Base-by-base conservation (phyloP, 2,113 vertebrate genomes). In the Amphilophus citrinellus region DNA sequence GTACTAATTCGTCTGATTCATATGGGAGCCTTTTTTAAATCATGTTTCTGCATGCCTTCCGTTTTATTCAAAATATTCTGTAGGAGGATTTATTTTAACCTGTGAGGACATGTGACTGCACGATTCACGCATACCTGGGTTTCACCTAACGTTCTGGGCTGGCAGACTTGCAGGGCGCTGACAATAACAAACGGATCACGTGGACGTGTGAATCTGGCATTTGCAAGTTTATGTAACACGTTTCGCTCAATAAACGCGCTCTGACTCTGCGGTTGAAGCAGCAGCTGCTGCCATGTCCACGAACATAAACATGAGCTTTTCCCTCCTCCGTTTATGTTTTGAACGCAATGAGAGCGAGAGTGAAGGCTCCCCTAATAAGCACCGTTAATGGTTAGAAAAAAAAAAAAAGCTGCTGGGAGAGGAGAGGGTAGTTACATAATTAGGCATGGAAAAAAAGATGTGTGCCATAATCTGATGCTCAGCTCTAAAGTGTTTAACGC, bases 111-210 rank as follows among this genome's bases (percentile, higher is more conserved):
- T 39, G 47, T 1, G 14, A 32, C 17, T 32, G 81, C 80, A 65
- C 20, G 75, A 10, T 35, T 22, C 22, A 39, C 7, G 18, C 30
- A 35, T 2, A 44, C 15, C 20, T 47, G 47, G 8, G 10, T 22
- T 62, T 11, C 9, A 27, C 53, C 39, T 35, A 61, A 22, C 61
- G 14, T 68, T 62, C 14, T 58, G 80, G 58, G 59, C 35, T 61
- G 50, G 8, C 62, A 84, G 13, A 37, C 35, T 22, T 61, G 50
- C 73, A 47, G 37, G 39, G 27, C 27, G 39, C 18, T 87, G 84
- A 94, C 93, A 95, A 94, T 90, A 96, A 96, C 94, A 95, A 88
- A 91, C 73, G 10, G 71, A 79, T 95, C 95, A 96, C 93, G 93
- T 95, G 95, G 88, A 47, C 68, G 61, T 90, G 87, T 65, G 88